Evolutionary conservation across 2,888 invertebrate genomes (phyloP).

Genomic region (Tolmerus cingulatus): DNA sequence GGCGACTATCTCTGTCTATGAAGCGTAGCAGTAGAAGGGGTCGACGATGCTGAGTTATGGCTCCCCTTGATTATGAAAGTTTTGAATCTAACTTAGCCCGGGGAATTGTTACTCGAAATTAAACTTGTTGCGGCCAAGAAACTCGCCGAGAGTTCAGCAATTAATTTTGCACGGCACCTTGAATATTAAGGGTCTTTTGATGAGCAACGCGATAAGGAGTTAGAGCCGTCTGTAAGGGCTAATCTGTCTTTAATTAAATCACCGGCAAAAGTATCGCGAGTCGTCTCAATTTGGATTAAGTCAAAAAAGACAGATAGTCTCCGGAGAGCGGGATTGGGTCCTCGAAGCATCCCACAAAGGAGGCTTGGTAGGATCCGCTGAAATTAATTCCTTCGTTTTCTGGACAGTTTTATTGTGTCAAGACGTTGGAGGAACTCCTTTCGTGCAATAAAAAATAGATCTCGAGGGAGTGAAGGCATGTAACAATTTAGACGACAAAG

Average conservation of each 20-base stretch:
- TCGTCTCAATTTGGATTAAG: background rate
- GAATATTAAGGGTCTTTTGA: background rate
- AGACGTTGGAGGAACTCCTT: background rate
- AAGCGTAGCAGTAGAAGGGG: background rate
- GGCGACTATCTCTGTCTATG: background rate
- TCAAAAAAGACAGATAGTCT: background rate
- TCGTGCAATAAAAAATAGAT: background rate
- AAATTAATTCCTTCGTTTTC: background rate
- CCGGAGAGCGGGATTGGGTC: background rate
- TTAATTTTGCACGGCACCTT: background rate
- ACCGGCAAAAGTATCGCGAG: background rate
- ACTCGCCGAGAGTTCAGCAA: background rate
- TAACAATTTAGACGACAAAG: background rate
- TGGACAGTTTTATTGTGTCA: background rate
- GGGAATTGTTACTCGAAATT: constrained; percentile 3
- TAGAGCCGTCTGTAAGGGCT: background rate
- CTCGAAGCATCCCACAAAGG: background rate
- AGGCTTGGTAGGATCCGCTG: background rate
- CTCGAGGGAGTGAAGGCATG: background rate
- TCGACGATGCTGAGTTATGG: background rate
- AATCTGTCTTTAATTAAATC: background rate
- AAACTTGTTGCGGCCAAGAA: constrained; percentile 10
- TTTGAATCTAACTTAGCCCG: background rate
- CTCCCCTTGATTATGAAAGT: background rate
- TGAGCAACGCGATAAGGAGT: background rate